Base-by-base conservation (phyloP, 2,797 vertebrate species). In the Etheostoma nigrum region DNA sequence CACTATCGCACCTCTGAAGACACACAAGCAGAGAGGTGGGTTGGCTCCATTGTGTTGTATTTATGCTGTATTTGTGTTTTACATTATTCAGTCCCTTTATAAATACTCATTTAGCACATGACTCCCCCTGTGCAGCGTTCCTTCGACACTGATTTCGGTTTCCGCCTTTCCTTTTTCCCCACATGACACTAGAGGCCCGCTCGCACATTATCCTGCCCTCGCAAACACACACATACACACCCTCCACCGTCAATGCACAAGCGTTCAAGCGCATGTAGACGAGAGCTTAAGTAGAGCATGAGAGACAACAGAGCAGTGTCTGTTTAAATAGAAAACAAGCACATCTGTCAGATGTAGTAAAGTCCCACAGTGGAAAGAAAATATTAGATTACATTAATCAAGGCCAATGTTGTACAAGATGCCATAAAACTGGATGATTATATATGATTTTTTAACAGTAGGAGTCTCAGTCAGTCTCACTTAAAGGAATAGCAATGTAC, bases 1-100 rank as follows among this genome's bases (percentile, higher is more conserved):
- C 86, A 76, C 81, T 27, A 72, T 47, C 75, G 13, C 79, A 67
- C 82, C 85, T 79, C 82, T 79, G 63, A 86, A 88, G 79, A 83
- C 86, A 81, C 82, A 62, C 61, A 5, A n/a, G 47, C 18, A 54
- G 36, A 59, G 59, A 59, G 51, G 78, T 40, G 69, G 70, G 40
- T 30, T 19, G 51, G 55, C 63, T 30, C 71, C 71, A 27, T 66
- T 65, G 74, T 78, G 67, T 76, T 66, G 64, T 18, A 51, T 85
- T 83, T 68, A 40, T 40, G 36, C 36, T 40, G 73, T 65, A 83
- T 88, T 78, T 76, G 81, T 68, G 65, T 65, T 59, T 75, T 76
- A 74, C 76, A 63, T 86, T 86, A 82, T 83, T 89, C 80, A 65
- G 73, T 79, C 55, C 48, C 11, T 63, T 58, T 68, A 23, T 53